phyloP scores from a whole-genome alignment of 1,140 invertebrate genomes.

The Musca domestica region DNA sequence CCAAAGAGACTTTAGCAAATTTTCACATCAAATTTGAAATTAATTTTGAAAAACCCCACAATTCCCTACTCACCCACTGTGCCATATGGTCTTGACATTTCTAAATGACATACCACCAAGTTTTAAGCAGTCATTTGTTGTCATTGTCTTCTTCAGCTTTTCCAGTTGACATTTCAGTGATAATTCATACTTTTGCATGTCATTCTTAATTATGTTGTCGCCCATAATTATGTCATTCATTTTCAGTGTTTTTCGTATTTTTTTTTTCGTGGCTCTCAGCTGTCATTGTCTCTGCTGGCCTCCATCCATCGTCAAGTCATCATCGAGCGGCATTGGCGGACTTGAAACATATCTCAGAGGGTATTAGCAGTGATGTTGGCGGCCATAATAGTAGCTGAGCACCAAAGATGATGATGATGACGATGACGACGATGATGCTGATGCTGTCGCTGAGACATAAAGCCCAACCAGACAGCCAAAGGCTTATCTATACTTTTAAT shows the following conservation, averaged over 20 bases:
- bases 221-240: constrained; percentile 24
- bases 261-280: not conserved
- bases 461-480: not conserved
- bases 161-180: constrained; percentile 52
- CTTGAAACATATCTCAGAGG: not conserved
- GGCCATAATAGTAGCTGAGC: too few species aligned
- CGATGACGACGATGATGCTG: too few species aligned
- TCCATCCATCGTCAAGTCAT: constrained; percentile 11
- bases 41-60: too few species aligned
- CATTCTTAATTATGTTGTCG: constrained; percentile 49
- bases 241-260: not conserved
- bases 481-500: constrained; percentile 15
- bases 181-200: constrained; percentile 54
- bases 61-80: not conserved
- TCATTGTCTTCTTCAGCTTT: constrained; percentile 8
- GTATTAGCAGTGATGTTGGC: too few species aligned
- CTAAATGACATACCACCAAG: not conserved
- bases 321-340: not conserved
- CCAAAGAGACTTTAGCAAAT: too few species aligned
- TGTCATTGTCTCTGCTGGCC: not conserved
- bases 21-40: too few species aligned
- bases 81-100: not conserved
- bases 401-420: too few species aligned
- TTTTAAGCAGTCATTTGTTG: constrained; percentile 10
- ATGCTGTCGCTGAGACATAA: too few species aligned